Conservation (phyloP, 2,113 vertebrate genomes). For the Sylvietta virens region DNA sequence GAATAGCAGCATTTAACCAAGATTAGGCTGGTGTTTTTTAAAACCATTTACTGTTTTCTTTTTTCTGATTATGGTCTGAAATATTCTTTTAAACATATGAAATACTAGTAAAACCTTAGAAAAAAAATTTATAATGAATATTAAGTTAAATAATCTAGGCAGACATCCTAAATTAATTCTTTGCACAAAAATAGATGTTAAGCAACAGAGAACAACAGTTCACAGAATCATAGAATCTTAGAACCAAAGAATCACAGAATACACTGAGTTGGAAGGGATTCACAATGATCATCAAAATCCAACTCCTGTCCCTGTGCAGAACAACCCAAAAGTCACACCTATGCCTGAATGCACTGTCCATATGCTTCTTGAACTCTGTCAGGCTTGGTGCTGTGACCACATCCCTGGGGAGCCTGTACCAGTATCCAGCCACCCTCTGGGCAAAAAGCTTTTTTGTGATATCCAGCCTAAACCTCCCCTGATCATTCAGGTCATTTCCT, state of each 20-base stretch:
- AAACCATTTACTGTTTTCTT: constrained; percentile 31
- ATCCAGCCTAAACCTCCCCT: neutral
- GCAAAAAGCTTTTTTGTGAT: neutral
- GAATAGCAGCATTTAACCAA: constrained; percentile 29
- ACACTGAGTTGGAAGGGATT: neutral
- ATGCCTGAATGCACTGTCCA: neutral
- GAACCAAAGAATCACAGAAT: neutral
- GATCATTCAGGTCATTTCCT: neutral
- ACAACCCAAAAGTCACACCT: neutral
- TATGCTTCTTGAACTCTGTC: neutral
- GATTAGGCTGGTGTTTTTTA: constrained; percentile 19
- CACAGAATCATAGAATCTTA: neutral
- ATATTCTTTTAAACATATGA: constrained; percentile 62
- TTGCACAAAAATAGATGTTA: constrained; percentile 26
- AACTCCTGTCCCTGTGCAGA: neutral
- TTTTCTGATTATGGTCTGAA: constrained; percentile 42
- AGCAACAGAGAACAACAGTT: neutral
- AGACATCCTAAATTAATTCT: constrained; percentile 44
- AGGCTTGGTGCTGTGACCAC: neutral
- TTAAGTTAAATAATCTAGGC: constrained; percentile 63
- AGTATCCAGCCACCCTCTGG: neutral
- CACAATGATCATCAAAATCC: neutral
- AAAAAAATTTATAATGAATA: constrained; percentile 62
- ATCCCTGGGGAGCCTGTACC: too few species aligned
- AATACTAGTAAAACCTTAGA: constrained; percentile 24